phyloP scores from a whole-genome alignment of 2,888 invertebrate species.

The Andrena marginata region DNA sequence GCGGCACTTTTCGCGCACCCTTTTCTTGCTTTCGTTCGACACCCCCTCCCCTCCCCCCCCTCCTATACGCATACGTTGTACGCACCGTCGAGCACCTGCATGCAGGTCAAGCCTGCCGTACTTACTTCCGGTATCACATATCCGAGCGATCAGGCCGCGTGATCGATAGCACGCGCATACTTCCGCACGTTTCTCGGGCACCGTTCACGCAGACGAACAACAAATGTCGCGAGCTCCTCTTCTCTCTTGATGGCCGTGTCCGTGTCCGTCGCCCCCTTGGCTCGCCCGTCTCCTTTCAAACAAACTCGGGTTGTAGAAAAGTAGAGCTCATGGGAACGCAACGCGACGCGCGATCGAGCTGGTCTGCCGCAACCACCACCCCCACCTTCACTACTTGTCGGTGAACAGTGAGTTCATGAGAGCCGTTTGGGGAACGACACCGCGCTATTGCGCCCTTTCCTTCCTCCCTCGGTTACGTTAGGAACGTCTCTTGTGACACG shows the following conservation, averaged over 20 bases:
- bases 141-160: conserved; percentile 66
- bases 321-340: conserved; percentile 20
- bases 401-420: conserved; percentile 11
- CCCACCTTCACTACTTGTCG: conserved; percentile 1
- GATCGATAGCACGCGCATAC: conserved; percentile 71
- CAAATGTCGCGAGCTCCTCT: not conserved
- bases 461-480: not conserved
- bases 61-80: conserved; percentile 50
- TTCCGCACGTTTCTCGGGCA: conserved; percentile 51
- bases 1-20: conserved; percentile 62
- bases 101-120: conserved; percentile 72
- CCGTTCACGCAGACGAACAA: conserved; percentile 36
- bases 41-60: conserved; percentile 42
- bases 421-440: conserved; percentile 9
- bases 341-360: conserved; percentile 14
- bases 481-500: not conserved
- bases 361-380: conserved; percentile 49
- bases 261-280: not conserved
- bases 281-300: not conserved
- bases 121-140: conserved; percentile 76
- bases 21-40: conserved; percentile 45
- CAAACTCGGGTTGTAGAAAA: not conserved
- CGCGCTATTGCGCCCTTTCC: not conserved
- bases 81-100: conserved; percentile 65
- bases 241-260: not conserved